Conservation (phyloP, 2,888 invertebrate genomes). For the Amorpha juglandis region DNA sequence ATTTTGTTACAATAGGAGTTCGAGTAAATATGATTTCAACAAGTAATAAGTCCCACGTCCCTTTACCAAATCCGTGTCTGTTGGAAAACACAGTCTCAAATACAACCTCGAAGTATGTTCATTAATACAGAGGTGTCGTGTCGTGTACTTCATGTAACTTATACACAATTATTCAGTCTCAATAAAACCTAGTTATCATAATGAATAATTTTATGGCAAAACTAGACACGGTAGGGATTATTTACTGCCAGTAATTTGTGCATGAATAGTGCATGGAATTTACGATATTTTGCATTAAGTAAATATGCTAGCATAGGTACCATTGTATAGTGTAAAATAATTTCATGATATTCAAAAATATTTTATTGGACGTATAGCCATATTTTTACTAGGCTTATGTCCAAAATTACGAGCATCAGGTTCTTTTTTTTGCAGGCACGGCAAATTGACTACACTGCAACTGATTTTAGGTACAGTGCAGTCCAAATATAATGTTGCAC, state of each 20-base stretch:
- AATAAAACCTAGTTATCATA: conserved; percentile 16
- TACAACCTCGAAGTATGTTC: not conserved
- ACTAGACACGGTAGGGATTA: not conserved
- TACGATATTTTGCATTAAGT: not conserved
- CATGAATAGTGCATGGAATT: not conserved
- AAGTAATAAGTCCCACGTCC: not conserved
- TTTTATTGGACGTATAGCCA: too few relatives aligned
- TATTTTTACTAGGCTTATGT: too few relatives aligned
- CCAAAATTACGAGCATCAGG: too few relatives aligned
- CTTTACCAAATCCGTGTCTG: not conserved
- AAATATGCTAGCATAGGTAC: too few relatives aligned
- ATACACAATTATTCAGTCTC: not conserved
- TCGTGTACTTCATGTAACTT: not conserved
- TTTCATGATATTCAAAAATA: too few relatives aligned
- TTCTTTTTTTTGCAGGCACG: too few relatives aligned
- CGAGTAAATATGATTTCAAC: too few relatives aligned
- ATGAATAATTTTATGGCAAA: conserved; percentile 17
- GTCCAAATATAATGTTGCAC: too few relatives aligned
- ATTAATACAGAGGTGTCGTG: not conserved
- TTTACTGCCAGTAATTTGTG: conserved; percentile 16
- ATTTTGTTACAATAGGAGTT: too few relatives aligned
- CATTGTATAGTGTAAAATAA: not conserved
- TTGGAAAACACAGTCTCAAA: not conserved
- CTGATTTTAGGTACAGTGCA: too few relatives aligned
- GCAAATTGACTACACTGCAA: too few relatives aligned